Evolutionary conservation across 1,140 invertebrate genomes (phyloP).

Genomic region (Microplitis mediator): DNA sequence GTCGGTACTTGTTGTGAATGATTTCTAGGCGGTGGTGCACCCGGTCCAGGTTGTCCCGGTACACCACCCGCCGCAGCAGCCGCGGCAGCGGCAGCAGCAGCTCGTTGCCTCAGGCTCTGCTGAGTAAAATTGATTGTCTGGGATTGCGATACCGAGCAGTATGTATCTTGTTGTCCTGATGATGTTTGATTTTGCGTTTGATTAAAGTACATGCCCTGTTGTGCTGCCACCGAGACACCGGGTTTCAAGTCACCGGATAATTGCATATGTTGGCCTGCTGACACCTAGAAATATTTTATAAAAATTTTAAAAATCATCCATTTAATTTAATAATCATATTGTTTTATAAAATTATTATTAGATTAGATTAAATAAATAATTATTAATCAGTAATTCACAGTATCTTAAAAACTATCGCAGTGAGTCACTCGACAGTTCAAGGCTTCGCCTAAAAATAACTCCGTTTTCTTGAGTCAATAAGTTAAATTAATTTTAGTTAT

Average conservation of each 20-base stretch:
- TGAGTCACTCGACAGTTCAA: too few relatives aligned
- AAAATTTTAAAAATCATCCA: neutral
- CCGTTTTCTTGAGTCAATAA: too few relatives aligned
- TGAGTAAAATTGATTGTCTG: conserved; percentile 85
- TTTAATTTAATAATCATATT: neutral
- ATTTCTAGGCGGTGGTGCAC: conserved; percentile 38
- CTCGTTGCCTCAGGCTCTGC: conserved; percentile 67
- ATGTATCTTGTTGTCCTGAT: conserved; percentile 66
- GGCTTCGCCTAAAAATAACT: too few relatives aligned
- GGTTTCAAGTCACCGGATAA: conserved; percentile 72
- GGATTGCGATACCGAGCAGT: conserved; percentile 75
- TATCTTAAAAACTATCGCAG: too few relatives aligned
- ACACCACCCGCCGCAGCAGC: conserved; percentile 52
- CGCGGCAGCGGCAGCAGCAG: conserved; percentile 54
- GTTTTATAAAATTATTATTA: neutral
- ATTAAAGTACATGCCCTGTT: conserved; percentile 79
- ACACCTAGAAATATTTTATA: conserved; percentile 69
- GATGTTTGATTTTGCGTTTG: conserved; percentile 64
- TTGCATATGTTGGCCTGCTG: conserved; percentile 80
- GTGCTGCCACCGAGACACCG: conserved; percentile 74
- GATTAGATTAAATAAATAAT: neutral
- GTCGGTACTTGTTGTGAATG: conserved; percentile 54
- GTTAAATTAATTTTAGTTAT: too few relatives aligned
- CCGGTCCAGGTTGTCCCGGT: conserved; percentile 40
- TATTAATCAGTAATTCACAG: neutral